phyloP scores from a whole-genome alignment of 1,140 invertebrate genomes.

The Uloborus diversus region DNA sequence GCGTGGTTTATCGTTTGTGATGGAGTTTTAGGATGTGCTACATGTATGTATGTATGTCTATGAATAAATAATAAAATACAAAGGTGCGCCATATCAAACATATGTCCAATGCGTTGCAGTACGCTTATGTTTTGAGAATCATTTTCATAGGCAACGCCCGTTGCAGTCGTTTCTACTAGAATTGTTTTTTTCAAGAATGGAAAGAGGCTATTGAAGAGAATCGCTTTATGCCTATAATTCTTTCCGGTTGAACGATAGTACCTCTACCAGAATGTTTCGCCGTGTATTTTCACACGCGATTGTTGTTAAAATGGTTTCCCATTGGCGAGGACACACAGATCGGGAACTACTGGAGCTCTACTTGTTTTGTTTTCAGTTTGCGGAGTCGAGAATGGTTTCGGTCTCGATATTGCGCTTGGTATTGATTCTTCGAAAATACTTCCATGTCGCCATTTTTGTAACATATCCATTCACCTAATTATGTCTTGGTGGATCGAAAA shows the following conservation, averaged over 20 bases:
- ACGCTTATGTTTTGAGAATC: background rate
- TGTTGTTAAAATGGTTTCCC: slow-evolving; percentile 10
- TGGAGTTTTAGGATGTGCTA: too few relatives aligned
- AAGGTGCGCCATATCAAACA: background rate
- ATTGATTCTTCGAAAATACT: too few relatives aligned
- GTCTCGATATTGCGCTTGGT: too few relatives aligned
- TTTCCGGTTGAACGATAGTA: slow-evolving; percentile 37
- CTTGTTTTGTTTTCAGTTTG: too few relatives aligned
- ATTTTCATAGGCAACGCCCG: slow-evolving; percentile 1
- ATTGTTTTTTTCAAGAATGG: slow-evolving; percentile 7
- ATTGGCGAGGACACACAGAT: background rate
- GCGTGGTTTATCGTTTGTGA: too few relatives aligned
- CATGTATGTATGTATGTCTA: background rate
- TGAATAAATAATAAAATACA: slow-evolving; percentile 15
- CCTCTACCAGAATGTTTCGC: slow-evolving; percentile 35
- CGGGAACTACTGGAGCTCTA: background rate
- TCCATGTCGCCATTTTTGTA: too few relatives aligned
- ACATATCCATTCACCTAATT: too few relatives aligned
- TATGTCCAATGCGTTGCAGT: background rate
- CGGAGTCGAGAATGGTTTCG: too few relatives aligned
- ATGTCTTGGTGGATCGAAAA: too few relatives aligned
- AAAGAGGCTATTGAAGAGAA: slow-evolving; percentile 12
- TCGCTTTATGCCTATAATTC: slow-evolving; percentile 23
- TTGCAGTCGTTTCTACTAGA: background rate
- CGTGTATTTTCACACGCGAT: slow-evolving; percentile 7